These are phyloP conservation scores for Ianthella basta DNA, from an alignment of 37 sponge, comb jelly and placozoan genomes.

Conservation along the genomic window DNA sequence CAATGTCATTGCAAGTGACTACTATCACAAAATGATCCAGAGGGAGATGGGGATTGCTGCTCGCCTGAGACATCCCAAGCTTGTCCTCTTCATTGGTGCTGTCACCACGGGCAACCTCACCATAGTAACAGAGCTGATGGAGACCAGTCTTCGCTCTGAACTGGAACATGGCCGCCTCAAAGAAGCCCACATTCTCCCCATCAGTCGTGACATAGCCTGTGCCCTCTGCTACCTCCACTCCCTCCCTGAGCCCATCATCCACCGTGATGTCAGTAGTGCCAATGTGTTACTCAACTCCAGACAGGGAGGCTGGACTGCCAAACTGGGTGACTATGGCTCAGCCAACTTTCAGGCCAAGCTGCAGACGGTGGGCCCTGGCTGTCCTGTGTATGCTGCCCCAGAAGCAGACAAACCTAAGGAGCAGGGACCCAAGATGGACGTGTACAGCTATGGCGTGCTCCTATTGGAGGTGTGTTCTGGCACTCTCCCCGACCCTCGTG, in stretches of 20 bases:
- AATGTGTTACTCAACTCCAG: slow-evolving; percentile 55
- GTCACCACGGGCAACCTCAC: slow-evolving; percentile 33
- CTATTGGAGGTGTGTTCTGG: slow-evolving; percentile 15
- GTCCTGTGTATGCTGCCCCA: slow-evolving; percentile 64
- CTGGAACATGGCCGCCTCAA: slow-evolving; percentile 12
- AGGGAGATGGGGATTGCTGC: slow-evolving; percentile 63
- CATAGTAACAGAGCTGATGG: slow-evolving; percentile 78
- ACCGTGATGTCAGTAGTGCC: slow-evolving; percentile 73
- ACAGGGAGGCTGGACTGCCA: slow-evolving; percentile 58
- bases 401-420: slow-evolving; percentile 20
- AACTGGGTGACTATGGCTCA: slow-evolving; percentile 75
- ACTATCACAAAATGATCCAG: slow-evolving; percentile 33
- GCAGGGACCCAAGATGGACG: slow-evolving; percentile 25
- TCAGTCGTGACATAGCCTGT: slow-evolving; percentile 49
- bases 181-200: slow-evolving; percentile 4
- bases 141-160: slow-evolving; percentile 42
- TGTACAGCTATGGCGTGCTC: slow-evolving; percentile 21
- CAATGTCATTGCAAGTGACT: slow-evolving; percentile 23
- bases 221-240: slow-evolving; percentile 74
- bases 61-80: slow-evolving; percentile 62
- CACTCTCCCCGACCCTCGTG: background rate
- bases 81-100: slow-evolving; percentile 73
- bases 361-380: slow-evolving; percentile 43
- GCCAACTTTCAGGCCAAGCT: slow-evolving; percentile 27
- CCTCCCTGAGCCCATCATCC: slow-evolving; percentile 72